Base-by-base conservation (phyloP, 2,113 vertebrate genomes). In the Cephalophus harveyi region DNA sequence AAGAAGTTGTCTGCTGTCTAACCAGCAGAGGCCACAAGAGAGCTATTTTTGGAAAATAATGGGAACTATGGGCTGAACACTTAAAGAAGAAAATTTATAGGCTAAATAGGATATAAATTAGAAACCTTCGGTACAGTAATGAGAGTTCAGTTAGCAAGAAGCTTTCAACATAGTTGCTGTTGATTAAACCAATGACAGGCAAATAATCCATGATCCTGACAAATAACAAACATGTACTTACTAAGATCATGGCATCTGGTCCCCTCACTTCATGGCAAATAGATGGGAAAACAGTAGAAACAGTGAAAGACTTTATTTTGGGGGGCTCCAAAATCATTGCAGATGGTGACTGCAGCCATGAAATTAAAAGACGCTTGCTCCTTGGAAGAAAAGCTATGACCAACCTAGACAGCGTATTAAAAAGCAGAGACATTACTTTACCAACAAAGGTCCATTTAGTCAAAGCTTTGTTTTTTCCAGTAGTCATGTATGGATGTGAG, bases 21-120 rank as follows among this genome's bases (percentile, higher is more conserved):
- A 64, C 96, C 98, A 98, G 91, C 79, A 98, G 98, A 97, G 97
- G 97, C 59, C 97, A 97, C 96, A 79, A 97, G 93, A 98, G 97
- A 97, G 91, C 93, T 93, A 62, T 60, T 94, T 90, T 95, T 88
- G 40, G 67, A 93, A 27, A 94, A 74, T 59, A 79, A 1, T 96
- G 64, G 48, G 82, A 89, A n/a, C 7, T 82, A 81, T 17, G 14
- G 8, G 13, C 89, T 78, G 13, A 86, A 52, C 19, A 84, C 36
- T 25, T 55, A 87, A 17, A 36, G 74, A 62, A 57, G 64, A 90
- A 81, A 71, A 43, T 93, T 19, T 97, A 40, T 84, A 67, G 28
- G 27, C 16, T 89, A 88, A 84, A 79, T 28, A 97, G 15, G 40
- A 33, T 50, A 67, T 59, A 25, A 93, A 16, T 48, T 89, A 19